These are phyloP conservation scores for Gymnopithys bicolor DNA, from an alignment of 2,797 vertebrate genomes.

Conservation along the genomic window DNA sequence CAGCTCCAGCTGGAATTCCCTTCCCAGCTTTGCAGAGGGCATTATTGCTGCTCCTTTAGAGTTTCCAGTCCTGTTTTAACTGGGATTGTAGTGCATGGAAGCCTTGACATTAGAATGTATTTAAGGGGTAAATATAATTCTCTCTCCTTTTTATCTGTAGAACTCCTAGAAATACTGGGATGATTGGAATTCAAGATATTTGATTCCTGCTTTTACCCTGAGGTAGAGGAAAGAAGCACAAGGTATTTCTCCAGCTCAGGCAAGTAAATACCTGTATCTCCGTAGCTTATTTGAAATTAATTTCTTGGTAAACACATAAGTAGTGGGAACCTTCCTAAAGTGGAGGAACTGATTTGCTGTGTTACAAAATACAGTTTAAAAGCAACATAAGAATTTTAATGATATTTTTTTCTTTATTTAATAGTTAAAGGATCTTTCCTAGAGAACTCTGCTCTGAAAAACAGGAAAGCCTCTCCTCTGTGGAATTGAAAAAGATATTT, in stretches of 20 bases:
- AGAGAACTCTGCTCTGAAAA: not conserved
- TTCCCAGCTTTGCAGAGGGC: not conserved
- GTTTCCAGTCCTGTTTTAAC: not conserved
- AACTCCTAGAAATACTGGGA: not conserved
- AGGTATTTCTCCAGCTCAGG: not conserved
- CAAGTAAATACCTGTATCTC: not conserved
- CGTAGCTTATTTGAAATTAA: not conserved
- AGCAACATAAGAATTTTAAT: not conserved
- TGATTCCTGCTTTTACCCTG: not conserved
- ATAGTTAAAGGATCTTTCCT: conserved; percentile 26
- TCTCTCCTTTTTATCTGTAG: not conserved
- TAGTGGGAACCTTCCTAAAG: not conserved
- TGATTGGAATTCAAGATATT: not conserved
- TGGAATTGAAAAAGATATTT: not conserved
- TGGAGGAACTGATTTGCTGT: not conserved
- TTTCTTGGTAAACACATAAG: not conserved
- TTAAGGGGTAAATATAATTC: not conserved
- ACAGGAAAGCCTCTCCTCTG: not conserved
- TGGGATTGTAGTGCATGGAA: not conserved
- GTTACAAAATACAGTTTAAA: not conserved
- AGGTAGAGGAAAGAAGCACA: not conserved
- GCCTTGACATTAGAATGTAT: not conserved
- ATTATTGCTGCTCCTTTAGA: not conserved
- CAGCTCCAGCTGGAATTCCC: not conserved
- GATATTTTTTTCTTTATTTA: conserved; percentile 44